Evolutionary conservation across 1,140 invertebrate genomes (phyloP).

Genomic region (Drosophila navojoa): DNA sequence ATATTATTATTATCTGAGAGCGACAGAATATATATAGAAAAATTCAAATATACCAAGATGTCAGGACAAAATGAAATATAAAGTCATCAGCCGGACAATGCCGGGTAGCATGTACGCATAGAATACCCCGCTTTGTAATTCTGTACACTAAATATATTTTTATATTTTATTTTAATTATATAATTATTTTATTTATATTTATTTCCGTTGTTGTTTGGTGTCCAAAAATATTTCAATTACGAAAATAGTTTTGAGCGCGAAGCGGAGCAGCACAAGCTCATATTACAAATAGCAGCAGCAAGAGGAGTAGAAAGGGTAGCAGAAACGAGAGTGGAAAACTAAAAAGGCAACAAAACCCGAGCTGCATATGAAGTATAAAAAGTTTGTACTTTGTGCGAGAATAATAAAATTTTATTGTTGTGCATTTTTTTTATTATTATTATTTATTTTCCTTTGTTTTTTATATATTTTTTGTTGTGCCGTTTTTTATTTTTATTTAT

Average conservation of each 20-base stretch:
- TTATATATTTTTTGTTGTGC: conserved; percentile 44
- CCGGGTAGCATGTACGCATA: too few species aligned
- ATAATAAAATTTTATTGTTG: conserved; percentile 78
- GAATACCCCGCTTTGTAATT: too few species aligned
- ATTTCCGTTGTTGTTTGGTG: not conserved
- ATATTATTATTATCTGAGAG: not conserved
- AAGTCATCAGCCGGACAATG: too few species aligned
- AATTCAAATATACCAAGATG: not conserved
- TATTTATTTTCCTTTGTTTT: conserved; percentile 1
- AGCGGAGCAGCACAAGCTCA: conserved; percentile 11
- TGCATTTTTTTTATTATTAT: conserved; percentile 42
- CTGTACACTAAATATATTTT: too few species aligned
- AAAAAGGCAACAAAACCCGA: conserved; percentile 15
- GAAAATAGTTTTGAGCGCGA: conserved; percentile 53
- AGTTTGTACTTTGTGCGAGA: conserved; percentile 33
- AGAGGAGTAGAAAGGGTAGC: too few species aligned
- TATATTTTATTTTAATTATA: too few species aligned
- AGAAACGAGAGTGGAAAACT: conserved; percentile 10
- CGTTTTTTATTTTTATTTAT: conserved; percentile 51
- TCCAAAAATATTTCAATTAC: conserved; percentile 66
- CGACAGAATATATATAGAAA: not conserved
- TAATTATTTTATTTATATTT: not conserved
- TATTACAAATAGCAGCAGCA: conserved; percentile 19
- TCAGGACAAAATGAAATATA: not conserved
- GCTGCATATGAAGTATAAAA: conserved; percentile 16